Evolutionary conservation across 2,888 invertebrate genomes (phyloP), one percentile per base, ranked within the genome.

Genomic region (Philereme vetulata): DNA sequence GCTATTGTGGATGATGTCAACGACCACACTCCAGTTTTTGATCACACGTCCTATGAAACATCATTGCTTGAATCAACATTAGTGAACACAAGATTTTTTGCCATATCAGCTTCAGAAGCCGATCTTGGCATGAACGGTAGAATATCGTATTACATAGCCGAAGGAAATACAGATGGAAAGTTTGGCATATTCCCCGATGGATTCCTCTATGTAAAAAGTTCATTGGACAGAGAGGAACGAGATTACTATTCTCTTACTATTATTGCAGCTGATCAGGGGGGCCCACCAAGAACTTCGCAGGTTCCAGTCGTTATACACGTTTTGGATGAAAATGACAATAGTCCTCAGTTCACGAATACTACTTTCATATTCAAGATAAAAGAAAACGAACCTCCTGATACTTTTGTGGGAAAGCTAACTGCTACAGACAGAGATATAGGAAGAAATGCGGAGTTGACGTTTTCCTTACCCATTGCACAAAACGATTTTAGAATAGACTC

Each of bases 151-250:
- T 93, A 94, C 48, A 97, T 99, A 51, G 94, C 95, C 0, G 96
- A 97, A 79, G 98, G 98, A 1, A 98, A 98, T 79, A 90, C 93
- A 5, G 97, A 97, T 75, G 94, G 93, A 47, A 96, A 96, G 79
- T 99, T 99, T 86, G 98, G 98, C 0, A 95, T 99, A 44, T 99
- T 99, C 80, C 99, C 99, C 0, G 98, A 98, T 87, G 99, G 99
- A 0, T 96, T 94, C 78, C 85, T 99, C 36, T 99, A 97, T 84
- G 97, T 99, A 0, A 96, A 96, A 75, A 96, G 96, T 68, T 86
- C 94, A 1, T 88, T 99, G 60, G 98, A 99, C 85, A 94, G 98
- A 63, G 99, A 99, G 90, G 95, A 96, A 71, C 94, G 95, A 72
- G 98, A 98, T 84, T 97, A 98, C 83, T 99, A 98, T 87, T 97